Evolutionary conservation across 2,888 invertebrate genomes (phyloP).

Genomic region (Trilocha varians): DNA sequence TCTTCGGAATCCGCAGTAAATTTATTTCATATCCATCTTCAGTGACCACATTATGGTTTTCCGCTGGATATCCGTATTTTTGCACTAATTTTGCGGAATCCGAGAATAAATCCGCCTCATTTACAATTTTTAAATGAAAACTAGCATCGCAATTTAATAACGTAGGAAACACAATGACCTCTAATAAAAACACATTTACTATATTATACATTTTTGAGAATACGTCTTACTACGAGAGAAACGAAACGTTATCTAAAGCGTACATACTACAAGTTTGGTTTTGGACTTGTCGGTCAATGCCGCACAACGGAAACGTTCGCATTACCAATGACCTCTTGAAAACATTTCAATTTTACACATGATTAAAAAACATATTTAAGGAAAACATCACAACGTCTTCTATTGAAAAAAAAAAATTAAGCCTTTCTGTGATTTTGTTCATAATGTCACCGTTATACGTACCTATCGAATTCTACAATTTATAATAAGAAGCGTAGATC

Average conservation of each 20-base stretch:
- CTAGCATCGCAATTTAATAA: conserved; percentile 18
- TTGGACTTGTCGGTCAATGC: conserved; percentile 32
- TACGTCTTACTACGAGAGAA: conserved; percentile 28
- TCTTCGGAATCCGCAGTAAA: conserved; percentile 39
- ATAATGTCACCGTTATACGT: too few species aligned
- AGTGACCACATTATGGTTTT: conserved; percentile 41
- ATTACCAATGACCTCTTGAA: conserved; percentile 20
- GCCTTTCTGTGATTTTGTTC: too few species aligned
- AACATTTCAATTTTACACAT: not conserved
- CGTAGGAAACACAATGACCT: conserved; percentile 25
- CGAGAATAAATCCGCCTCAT: conserved; percentile 34
- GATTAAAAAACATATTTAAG: not conserved
- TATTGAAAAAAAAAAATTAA: not conserved
- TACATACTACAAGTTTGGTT: conserved; percentile 11
- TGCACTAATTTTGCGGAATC: conserved; percentile 44
- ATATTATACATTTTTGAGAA: conserved; percentile 26
- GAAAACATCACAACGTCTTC: not conserved
- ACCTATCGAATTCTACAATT: too few species aligned
- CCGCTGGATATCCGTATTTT: conserved; percentile 36
- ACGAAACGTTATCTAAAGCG: conserved; percentile 21
- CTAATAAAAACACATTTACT: conserved; percentile 18
- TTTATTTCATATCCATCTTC: conserved; percentile 49
- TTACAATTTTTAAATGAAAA: conserved; percentile 13
- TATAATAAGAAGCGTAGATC: too few species aligned
- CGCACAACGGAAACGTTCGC: conserved; percentile 18